A percentile compares a stretch with the other conserved stretches of the same genome.
Conservation (phyloP, 2,113 vertebrate genomes). For the Albula goreensis region DNA sequence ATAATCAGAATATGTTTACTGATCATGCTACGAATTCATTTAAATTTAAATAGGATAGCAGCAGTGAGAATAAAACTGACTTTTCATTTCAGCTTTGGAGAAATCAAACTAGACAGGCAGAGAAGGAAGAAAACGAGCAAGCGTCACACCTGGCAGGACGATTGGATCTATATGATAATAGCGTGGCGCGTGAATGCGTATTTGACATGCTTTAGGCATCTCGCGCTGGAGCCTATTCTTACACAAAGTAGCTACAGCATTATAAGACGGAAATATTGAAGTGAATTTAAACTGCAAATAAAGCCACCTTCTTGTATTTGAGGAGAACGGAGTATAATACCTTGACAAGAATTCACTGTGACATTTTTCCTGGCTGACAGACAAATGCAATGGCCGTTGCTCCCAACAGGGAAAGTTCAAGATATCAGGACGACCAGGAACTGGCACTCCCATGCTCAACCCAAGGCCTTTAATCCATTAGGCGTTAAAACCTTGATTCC, state of each 20-base stretch:
- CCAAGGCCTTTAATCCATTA: not conserved
- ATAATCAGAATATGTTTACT: slow-evolving; percentile 3
- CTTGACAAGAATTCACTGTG: slow-evolving; percentile 5
- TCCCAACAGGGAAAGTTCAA: not conserved
- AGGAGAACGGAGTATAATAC: not conserved
- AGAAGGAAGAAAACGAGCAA: not conserved
- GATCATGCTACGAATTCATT: slow-evolving; percentile 9
- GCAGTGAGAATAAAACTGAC: not conserved
- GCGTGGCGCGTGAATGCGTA: not conserved
- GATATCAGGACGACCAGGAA: not conserved
- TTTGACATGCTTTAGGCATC: slow-evolving; percentile 4
- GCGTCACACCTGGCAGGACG: slow-evolving; percentile 6
- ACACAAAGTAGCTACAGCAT: not conserved
- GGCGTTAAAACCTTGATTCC: not conserved
- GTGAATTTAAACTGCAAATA: not conserved
- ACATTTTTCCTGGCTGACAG: slow-evolving; percentile 2
- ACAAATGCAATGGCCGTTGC: not conserved
- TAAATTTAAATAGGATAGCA: slow-evolving; percentile 7
- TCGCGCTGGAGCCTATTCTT: not conserved
- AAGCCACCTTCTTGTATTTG: not conserved
- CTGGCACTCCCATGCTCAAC: not conserved
- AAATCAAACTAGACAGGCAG: slow-evolving; percentile 9
- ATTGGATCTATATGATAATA: slow-evolving; percentile 11
- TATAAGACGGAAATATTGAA: not conserved
- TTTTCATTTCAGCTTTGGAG: slow-evolving; percentile 1